Base-by-base conservation (phyloP, 1,140 invertebrate species). In the Cyclina sinensis region DNA sequence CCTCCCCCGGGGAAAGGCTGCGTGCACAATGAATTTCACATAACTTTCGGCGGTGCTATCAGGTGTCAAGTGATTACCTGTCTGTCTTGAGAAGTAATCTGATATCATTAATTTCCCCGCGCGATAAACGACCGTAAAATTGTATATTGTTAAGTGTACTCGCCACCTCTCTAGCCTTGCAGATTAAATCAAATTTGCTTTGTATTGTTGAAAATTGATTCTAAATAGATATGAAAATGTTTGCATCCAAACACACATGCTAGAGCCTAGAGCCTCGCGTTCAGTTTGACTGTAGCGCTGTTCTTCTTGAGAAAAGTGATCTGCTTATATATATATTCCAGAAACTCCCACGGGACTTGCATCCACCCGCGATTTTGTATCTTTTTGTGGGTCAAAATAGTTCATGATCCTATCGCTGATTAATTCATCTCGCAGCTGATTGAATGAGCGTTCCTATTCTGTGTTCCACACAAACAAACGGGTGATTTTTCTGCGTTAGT, bases 241-340 rank as follows among this genome's bases (percentile, higher is more conserved):
- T 83, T 86, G n/a, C 89, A 89, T 11, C 70, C 81, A 89, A 1
- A 92, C 32, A 65, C 92, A 94, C n/a, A 91, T n/a, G 30, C 89
- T 35, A 37, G 90, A 93, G n/a, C 89, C 76, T 5, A 96, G 73
- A n/a, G 91, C 89, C 89, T 96, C 95, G 76, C 95, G 94, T 86
- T 96, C 95, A 24, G 94, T 95, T 86, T 96, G 94, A n/a, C 0
- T 37, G 24, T 86, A 96, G 35, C 93, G 51, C 70, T 89, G 89
- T 92, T 96, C 93, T 2, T 92, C 84, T 48, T 7, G 18, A 48
- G 7, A 11, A 48, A 11, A 48, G 7, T 48, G 7, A 18, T 11
- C 7, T 48, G 18, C 7, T 7, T 48, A 48, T 48, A 48, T 11
- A 18, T 65, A 65, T 95, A 81, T 9, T 91, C 94, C 21, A 93